phyloP scores from a whole-genome alignment of 2,113 vertebrate genomes.

The Motacilla tschutschensis region DNA sequence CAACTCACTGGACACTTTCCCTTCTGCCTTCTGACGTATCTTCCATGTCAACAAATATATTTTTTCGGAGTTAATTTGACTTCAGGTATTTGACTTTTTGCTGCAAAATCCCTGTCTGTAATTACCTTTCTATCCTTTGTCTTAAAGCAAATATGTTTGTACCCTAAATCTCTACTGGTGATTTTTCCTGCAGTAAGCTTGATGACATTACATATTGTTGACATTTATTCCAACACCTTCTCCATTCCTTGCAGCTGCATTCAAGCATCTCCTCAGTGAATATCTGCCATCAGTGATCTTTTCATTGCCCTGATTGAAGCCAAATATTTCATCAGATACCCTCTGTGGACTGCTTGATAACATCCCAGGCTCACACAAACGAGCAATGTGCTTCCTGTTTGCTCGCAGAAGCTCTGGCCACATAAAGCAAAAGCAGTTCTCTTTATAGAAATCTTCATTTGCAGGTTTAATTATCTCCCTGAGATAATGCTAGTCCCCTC shows the following conservation, averaged over 20 bases:
- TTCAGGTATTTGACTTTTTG: background rate
- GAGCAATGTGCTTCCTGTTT: rapidly evolving
- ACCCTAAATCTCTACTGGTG: background rate
- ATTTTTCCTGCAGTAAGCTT: background rate
- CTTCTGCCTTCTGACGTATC: background rate
- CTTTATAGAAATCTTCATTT: background rate
- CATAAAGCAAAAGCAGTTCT: background rate
- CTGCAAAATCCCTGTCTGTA: background rate
- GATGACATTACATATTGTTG: background rate
- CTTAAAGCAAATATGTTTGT: background rate
- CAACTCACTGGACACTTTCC: background rate
- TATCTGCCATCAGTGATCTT: background rate
- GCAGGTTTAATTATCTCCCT: background rate
- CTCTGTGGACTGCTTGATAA: background rate
- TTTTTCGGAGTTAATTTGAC: background rate
- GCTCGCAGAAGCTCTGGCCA: background rate
- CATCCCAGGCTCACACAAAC: rapidly evolving
- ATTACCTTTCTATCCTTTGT: background rate
- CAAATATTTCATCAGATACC: background rate
- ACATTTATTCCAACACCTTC: background rate
- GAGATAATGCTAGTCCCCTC: background rate
- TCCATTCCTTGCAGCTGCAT: background rate
- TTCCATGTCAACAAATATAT: background rate
- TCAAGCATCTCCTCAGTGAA: background rate
- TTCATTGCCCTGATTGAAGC: background rate